Evolutionary conservation across 1,140 invertebrate genomes (phyloP).

Genomic region (Aleiodes sp.): DNA sequence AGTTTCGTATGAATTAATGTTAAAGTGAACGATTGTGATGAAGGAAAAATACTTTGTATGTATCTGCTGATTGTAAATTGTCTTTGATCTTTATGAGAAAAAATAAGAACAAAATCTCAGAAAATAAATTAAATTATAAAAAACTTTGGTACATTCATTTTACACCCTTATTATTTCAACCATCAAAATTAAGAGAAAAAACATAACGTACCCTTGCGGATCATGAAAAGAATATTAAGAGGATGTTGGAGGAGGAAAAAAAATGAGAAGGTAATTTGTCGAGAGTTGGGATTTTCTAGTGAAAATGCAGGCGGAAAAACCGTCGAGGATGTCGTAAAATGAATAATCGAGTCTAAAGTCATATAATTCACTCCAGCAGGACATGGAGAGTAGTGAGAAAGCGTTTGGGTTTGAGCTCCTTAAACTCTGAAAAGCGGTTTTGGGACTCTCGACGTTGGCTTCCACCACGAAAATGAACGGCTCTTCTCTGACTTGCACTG

Average conservation of each 20-base stretch:
- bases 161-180: background rate
- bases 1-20: background rate
- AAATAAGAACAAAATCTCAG: background rate
- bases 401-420: conserved; percentile 10
- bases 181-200: background rate
- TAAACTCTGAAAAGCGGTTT: conserved; percentile 23
- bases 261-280: conserved; percentile 14
- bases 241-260: background rate
- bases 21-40: background rate
- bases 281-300: background rate
- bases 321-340: conserved; percentile 5
- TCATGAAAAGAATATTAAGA: conserved; percentile 5
- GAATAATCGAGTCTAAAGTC: conserved; percentile 7
- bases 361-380: conserved; percentile 15
- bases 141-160: background rate
- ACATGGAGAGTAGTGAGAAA: background rate
- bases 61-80: conserved; percentile 9
- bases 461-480: conserved; percentile 18
- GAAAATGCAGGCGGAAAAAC: conserved; percentile 3
- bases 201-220: background rate
- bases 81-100: background rate
- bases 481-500: conserved; percentile 25
- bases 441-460: background rate
- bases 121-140: background rate
- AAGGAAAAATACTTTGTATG: background rate